Evolutionary conservation across 2,888 invertebrate species (phyloP).

Genomic region (Coenonympha arcania): DNA sequence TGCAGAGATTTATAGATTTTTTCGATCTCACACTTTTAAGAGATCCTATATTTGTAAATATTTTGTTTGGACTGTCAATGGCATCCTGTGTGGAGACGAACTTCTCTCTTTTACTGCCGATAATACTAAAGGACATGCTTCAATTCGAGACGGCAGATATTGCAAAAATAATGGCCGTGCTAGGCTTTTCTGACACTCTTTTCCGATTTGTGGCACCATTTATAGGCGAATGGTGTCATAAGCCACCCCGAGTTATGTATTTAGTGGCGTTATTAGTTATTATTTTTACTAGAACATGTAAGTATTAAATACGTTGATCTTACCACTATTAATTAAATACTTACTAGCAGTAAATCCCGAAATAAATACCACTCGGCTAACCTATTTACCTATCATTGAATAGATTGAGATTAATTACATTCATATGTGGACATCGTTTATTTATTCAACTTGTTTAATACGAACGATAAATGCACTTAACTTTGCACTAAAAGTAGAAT

Average conservation of each 20-base stretch:
- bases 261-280: conserved; percentile 75
- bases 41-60: conserved; percentile 79
- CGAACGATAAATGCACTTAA: no score
- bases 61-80: conserved; percentile 78
- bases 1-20: conserved; percentile 60
- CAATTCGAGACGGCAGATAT: conserved; percentile 73
- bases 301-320: conserved; percentile 49
- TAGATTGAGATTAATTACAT: neutral
- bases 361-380: neutral
- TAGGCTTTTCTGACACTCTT: conserved; percentile 75
- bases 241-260: conserved; percentile 78
- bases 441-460: conserved; percentile 4
- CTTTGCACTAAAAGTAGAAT: no score
- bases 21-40: conserved; percentile 79
- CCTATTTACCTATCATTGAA: neutral
- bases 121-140: conserved; percentile 78
- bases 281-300: conserved; percentile 76
- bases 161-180: conserved; percentile 76
- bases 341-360: neutral
- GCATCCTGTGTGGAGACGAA: conserved; percentile 81
- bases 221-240: conserved; percentile 77
- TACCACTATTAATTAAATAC: no score
- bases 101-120: conserved; percentile 78
- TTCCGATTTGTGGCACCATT: conserved; percentile 78
- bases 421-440: neutral